A percentile compares a stretch with the other conserved stretches of the same genome.
These are phyloP conservation scores for Leptopilina clavipes DNA, from an alignment of 1,140 invertebrate species.

Conservation along the genomic window DNA sequence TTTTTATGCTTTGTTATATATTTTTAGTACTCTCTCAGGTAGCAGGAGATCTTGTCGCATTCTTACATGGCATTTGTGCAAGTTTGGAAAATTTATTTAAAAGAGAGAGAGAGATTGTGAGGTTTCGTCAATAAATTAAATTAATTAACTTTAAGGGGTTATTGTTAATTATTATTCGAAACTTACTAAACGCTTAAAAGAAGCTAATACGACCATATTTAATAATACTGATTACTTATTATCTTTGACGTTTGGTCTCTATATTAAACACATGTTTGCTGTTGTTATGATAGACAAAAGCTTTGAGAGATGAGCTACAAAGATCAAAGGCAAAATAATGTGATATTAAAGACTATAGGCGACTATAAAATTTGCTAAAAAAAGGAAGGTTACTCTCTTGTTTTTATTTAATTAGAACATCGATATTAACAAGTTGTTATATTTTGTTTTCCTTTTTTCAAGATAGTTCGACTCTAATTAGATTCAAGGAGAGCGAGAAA, in stretches of 20 bases:
- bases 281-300: background rate
- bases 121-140: too few species aligned
- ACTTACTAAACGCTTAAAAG: background rate
- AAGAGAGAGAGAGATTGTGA: too few species aligned
- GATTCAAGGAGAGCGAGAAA: background rate
- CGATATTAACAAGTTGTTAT: background rate
- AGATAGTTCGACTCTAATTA: background rate
- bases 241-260: background rate
- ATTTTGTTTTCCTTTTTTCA: background rate
- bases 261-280: background rate
- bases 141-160: too few species aligned
- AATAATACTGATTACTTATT: background rate
- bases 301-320: constrained; percentile 9
- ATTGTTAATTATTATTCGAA: too few species aligned
- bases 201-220: background rate
- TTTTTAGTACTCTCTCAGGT: too few species aligned
- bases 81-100: too few species aligned
- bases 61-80: too few species aligned
- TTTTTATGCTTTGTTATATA: too few species aligned
- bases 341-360: background rate
- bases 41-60: too few species aligned
- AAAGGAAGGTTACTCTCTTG: background rate
- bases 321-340: constrained; percentile 14
- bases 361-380: background rate
- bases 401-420: background rate